phyloP scores from a whole-genome alignment of 2,888 invertebrate species.

The Athalia rosae region DNA sequence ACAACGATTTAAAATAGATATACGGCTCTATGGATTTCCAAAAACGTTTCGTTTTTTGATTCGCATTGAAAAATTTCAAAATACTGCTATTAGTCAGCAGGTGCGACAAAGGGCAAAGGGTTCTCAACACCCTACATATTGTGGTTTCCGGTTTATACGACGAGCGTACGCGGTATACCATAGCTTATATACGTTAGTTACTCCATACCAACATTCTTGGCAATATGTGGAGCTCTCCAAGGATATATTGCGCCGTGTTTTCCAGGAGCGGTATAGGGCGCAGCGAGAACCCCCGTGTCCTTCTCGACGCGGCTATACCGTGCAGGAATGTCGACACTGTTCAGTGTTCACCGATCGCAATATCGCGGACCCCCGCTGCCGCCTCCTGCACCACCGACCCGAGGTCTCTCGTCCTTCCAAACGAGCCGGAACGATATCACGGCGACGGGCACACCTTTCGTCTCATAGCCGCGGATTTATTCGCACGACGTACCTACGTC shows the following conservation, averaged over 20 bases:
- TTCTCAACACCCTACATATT: background rate
- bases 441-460: too few relatives aligned
- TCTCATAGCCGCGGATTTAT: background rate
- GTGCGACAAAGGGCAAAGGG: background rate
- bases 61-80: background rate
- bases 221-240: conserved; percentile 34
- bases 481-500: background rate
- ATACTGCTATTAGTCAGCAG: background rate
- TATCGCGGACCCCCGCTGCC: conserved; percentile 17
- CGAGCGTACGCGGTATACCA: too few relatives aligned
- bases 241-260: conserved; percentile 40
- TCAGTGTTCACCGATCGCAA: conserved; percentile 14
- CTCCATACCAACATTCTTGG: conserved; percentile 32
- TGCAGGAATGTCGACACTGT: background rate
- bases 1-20: background rate
- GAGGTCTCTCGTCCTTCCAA: background rate
- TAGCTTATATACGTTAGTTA: too few relatives aligned
- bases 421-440: too few relatives aligned
- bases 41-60: background rate
- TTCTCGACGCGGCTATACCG: conserved; percentile 1
- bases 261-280: conserved; percentile 4
- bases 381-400: background rate
- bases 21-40: too few relatives aligned
- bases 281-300: background rate
- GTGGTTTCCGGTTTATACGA: background rate